These are phyloP conservation scores for Epizoanthus stellaris DNA, from an alignment of 92 coral and sea anemone species.

Conservation along the genomic window DNA sequence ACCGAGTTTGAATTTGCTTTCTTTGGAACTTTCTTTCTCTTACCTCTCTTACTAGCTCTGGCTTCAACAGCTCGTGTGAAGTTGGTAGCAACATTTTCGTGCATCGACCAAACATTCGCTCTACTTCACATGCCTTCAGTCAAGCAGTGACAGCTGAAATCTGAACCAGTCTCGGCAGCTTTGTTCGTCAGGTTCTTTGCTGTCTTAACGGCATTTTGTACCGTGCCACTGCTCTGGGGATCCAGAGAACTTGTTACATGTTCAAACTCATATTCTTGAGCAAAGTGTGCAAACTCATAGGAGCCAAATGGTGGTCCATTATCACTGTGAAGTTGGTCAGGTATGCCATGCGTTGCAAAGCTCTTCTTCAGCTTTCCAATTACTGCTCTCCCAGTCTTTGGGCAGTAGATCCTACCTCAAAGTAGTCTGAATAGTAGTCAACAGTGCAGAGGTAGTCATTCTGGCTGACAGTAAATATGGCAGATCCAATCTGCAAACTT, in stretches of 20 bases:
- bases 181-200: too few species aligned
- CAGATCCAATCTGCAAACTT: slow-evolving; percentile 52
- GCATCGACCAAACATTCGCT: slow-evolving; percentile 35
- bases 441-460: too few species aligned
- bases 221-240: too few species aligned
- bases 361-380: background rate
- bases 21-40: too few species aligned
- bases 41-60: too few species aligned
- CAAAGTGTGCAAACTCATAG: too few species aligned
- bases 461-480: slow-evolving; percentile 20
- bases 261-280: too few species aligned
- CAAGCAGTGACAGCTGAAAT: slow-evolving; percentile 19
- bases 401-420: background rate
- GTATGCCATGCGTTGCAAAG: background rate
- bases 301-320: slow-evolving; percentile 13
- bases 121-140: slow-evolving; percentile 34
- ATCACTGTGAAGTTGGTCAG: background rate
- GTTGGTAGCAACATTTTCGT: slow-evolving; percentile 43
- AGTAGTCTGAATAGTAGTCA: too few species aligned
- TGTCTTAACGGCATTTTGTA: too few species aligned
- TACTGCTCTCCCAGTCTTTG: background rate
- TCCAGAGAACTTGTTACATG: too few species aligned
- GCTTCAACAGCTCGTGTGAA: slow-evolving; percentile 8
- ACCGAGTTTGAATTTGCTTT: background rate
- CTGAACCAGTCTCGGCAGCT: too few species aligned